These are phyloP conservation scores for Brachyistius frenatus DNA, from an alignment of 2,113 vertebrate genomes.

Conservation along the genomic window DNA sequence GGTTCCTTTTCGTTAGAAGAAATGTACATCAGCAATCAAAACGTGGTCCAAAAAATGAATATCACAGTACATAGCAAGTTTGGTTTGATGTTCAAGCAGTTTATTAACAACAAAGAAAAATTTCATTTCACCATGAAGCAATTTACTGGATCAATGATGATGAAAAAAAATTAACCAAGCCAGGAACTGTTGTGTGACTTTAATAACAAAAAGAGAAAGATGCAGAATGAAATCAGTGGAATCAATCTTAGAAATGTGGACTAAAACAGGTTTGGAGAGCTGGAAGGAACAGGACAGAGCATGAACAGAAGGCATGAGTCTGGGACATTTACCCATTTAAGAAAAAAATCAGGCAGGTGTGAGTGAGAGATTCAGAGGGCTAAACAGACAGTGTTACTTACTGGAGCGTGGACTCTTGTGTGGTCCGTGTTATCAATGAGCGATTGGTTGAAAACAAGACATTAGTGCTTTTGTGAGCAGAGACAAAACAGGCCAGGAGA, in stretches of 20 bases:
- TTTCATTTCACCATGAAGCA: conserved; percentile 51
- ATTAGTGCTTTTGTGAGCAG: conserved; percentile 88
- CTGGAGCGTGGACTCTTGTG: conserved; percentile 86
- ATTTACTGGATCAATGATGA: conserved; percentile 62
- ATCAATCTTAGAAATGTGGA: conserved; percentile 34
- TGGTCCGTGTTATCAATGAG: conserved; percentile 88
- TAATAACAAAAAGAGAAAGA: conserved; percentile 51
- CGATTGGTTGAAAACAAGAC: conserved; percentile 90
- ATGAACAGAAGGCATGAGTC: conserved; percentile 59
- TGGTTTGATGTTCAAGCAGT: conserved; percentile 38
- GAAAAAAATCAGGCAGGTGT: conserved; percentile 67
- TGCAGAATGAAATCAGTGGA: conserved; percentile 66
- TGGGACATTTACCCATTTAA: conserved; percentile 59
- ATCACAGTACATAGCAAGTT: conserved; percentile 13
- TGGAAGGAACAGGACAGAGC: conserved; percentile 55
- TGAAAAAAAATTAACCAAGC: conserved; percentile 65
- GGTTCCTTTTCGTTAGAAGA: neutral
- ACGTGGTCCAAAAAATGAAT: conserved; percentile 7
- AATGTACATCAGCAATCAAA: conserved; percentile 39
- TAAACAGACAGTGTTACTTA: conserved; percentile 85
- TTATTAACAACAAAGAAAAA: conserved; percentile 42
- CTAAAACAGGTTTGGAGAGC: conserved; percentile 54
- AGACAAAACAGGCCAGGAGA: conserved; percentile 85
- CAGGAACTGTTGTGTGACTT: conserved; percentile 33
- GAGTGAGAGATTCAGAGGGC: conserved; percentile 73